Percentiles rank a stretch among this genome's conserved stretches.
Evolutionary conservation across 2,888 invertebrate species (phyloP).

Genomic region (Glaucopsyche alexis): DNA sequence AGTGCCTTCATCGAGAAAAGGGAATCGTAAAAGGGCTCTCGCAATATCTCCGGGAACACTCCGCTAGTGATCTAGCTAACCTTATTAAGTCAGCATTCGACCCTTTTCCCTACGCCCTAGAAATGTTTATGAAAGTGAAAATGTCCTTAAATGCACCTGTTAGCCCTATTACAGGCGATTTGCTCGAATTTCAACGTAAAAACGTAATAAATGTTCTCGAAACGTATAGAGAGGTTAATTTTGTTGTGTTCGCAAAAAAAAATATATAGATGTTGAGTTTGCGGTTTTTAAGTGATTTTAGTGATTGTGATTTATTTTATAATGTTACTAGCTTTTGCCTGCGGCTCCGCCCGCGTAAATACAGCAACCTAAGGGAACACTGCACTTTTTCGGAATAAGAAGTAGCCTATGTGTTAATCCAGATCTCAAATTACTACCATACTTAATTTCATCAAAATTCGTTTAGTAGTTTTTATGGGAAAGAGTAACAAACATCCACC

Average conservation of each 20-base stretch:
- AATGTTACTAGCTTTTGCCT: too few relatives aligned
- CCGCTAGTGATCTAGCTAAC: conserved; percentile 60
- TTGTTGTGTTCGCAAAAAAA: not conserved
- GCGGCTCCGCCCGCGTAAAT: too few relatives aligned
- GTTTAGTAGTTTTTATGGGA: too few relatives aligned
- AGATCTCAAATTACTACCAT: too few relatives aligned
- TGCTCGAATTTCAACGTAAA: conserved; percentile 47
- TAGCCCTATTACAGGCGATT: conserved; percentile 51
- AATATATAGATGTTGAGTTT: not conserved
- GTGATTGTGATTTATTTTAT: not conserved
- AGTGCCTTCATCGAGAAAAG: conserved; percentile 49
- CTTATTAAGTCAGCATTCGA: conserved; percentile 66
- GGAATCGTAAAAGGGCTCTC: conserved; percentile 56
- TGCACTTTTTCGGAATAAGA: too few relatives aligned
- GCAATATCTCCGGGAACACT: conserved; percentile 58
- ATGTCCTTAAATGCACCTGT: conserved; percentile 67
- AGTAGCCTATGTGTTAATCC: too few relatives aligned
- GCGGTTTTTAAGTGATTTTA: not conserved
- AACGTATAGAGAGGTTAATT: conserved; percentile 19
- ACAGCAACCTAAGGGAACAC: too few relatives aligned
- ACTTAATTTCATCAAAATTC: too few relatives aligned
- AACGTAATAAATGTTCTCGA: conserved; percentile 37
- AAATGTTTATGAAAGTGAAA: conserved; percentile 65
- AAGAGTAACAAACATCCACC: too few relatives aligned
- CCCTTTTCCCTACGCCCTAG: conserved; percentile 52